A percentile compares a stretch with the other conserved stretches of the same genome.
Conservation (phyloP, 2,113 vertebrate genomes). For the Nipponia nippon region DNA sequence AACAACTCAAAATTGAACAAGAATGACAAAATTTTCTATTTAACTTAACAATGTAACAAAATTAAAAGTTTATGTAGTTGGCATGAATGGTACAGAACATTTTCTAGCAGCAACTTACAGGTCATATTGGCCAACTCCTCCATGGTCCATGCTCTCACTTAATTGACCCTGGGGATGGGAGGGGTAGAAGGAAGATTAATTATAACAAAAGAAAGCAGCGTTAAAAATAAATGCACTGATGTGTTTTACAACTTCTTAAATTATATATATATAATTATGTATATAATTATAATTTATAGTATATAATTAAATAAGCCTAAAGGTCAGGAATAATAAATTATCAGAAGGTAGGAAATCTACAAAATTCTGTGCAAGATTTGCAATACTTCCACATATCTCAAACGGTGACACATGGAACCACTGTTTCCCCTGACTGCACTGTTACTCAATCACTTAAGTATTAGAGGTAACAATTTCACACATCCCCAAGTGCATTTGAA, state of each 20-base stretch:
- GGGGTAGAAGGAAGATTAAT: constrained; percentile 41
- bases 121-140: constrained; percentile 88
- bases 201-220: neutral
- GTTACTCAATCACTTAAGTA: neutral
- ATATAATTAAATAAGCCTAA: neutral
- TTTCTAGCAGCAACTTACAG: constrained; percentile 83
- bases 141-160: constrained; percentile 95
- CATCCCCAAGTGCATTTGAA: neutral
- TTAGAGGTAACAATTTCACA: neutral
- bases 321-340: neutral
- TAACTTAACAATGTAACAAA: neutral
- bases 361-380: neutral
- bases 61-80: neutral
- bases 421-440: neutral
- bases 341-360: neutral
- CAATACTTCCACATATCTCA: neutral
- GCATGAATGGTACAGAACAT: constrained; percentile 13
- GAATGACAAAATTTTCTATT: neutral
- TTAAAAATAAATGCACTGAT: neutral
- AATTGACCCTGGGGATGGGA: constrained; percentile 81
- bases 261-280: neutral
- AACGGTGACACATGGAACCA: neutral
- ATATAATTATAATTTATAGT: neutral
- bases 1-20: neutral
- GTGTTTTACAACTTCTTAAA: neutral